Percentiles rank a stretch among this genome's conserved stretches.
Evolutionary conservation across 2,797 vertebrate genomes (phyloP).

Genomic region (Parotocinclus haroldoi): DNA sequence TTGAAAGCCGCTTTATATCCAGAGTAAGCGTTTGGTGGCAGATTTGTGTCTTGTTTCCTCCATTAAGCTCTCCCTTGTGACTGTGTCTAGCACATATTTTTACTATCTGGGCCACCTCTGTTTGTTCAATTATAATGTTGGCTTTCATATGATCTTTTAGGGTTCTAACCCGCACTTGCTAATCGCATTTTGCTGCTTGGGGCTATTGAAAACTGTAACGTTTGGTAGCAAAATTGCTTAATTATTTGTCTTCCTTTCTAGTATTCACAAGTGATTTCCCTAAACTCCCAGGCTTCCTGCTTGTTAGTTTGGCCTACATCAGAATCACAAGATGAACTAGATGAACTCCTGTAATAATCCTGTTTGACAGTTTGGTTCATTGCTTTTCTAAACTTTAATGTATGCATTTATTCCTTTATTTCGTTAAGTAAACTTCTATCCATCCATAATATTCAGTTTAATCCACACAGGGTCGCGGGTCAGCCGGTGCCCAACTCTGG

Average conservation of each 20-base stretch:
- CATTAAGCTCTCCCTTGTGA: slow-evolving; percentile 38
- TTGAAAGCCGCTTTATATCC: slow-evolving; percentile 21
- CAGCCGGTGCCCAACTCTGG: too few species aligned
- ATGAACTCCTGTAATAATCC: slow-evolving; percentile 17
- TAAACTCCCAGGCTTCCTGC: slow-evolving; percentile 32
- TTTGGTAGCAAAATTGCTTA: slow-evolving; percentile 47
- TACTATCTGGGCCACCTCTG: slow-evolving; percentile 52
- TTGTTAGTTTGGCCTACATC: slow-evolving; percentile 49
- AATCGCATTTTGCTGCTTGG: slow-evolving; percentile 61
- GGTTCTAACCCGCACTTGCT: slow-evolving; percentile 54
- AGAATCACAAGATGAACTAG: slow-evolving; percentile 13
- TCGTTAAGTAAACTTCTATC: too few species aligned
- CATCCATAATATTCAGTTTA: too few species aligned
- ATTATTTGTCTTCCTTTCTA: slow-evolving; percentile 51
- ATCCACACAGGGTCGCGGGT: too few species aligned
- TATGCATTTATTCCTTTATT: too few species aligned
- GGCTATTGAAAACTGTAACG: slow-evolving; percentile 62
- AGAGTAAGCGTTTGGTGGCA: slow-evolving; percentile 36
- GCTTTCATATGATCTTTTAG: slow-evolving; percentile 45
- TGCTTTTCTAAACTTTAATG: too few species aligned
- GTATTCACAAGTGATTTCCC: slow-evolving; percentile 51
- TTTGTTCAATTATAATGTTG: slow-evolving; percentile 53
- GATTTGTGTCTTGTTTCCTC: slow-evolving; percentile 42
- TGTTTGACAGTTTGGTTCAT: too few species aligned
- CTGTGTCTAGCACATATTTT: slow-evolving; percentile 43